Evolutionary conservation across 2,888 invertebrate genomes (phyloP).

Genomic region (Chironomus riparius): DNA sequence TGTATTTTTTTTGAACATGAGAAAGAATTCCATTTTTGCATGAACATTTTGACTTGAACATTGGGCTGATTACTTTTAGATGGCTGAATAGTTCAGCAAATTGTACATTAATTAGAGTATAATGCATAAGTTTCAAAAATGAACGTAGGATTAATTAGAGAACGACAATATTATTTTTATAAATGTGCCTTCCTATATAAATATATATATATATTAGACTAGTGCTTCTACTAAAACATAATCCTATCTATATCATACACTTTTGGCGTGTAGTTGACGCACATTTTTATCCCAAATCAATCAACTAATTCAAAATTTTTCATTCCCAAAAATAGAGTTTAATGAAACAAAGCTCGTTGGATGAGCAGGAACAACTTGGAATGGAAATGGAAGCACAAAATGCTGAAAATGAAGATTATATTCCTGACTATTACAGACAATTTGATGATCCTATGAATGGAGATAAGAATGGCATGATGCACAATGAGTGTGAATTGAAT

Average conservation of each 20-base stretch:
- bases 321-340: conserved; percentile 50
- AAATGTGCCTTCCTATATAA: background rate
- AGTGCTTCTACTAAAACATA: conserved; percentile 5
- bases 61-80: no score
- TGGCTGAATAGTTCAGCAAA: no score
- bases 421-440: conserved; percentile 40
- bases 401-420: conserved; percentile 50
- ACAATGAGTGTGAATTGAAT: background rate
- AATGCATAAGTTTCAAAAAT: no score
- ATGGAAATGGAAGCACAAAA: conserved; percentile 61
- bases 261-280: background rate
- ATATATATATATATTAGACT: no score
- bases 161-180: background rate
- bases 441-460: conserved; percentile 39
- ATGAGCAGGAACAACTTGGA: conserved; percentile 66
- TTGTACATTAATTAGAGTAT: no score
- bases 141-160: no score
- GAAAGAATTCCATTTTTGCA: no score
- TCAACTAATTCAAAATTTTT: conserved; percentile 7
- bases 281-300: background rate
- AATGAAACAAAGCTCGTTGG: conserved; percentile 86
- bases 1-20: no score
- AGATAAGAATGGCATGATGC: background rate
- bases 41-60: no score
- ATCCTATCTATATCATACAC: background rate